phyloP scores from a whole-genome alignment of 2,888 invertebrate genomes.

The Noctua comes region DNA sequence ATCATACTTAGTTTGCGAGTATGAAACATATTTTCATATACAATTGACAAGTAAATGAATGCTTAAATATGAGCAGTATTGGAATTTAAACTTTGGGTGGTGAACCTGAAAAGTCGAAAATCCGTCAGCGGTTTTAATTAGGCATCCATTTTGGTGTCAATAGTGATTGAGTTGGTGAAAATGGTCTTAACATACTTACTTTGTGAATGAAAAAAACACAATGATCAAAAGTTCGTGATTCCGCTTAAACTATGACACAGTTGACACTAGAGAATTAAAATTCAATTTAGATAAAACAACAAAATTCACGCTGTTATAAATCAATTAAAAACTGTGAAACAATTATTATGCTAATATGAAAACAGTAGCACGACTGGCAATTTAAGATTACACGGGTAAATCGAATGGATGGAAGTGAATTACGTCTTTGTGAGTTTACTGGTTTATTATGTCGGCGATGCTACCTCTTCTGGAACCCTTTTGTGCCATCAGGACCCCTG shows the following conservation, averaged over 20 bases:
- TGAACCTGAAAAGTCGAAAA: neutral
- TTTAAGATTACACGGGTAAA: constrained; percentile 63
- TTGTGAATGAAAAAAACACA: neutral
- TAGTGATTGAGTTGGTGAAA: neutral
- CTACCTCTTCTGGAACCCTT: constrained; percentile 87
- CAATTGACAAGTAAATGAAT: neutral
- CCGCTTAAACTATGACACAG: constrained; percentile 28
- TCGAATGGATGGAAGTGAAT: constrained; percentile 77
- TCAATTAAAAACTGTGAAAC: constrained; percentile 68
- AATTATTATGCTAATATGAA: constrained; percentile 61
- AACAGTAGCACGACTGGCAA: constrained; percentile 65
- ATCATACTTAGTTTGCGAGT: constrained; percentile 10
- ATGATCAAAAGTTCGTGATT: constrained; percentile 19
- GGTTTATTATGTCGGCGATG: constrained; percentile 68
- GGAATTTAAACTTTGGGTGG: neutral
- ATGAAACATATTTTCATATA: neutral
- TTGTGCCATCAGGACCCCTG: constrained; percentile 94
- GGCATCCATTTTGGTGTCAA: neutral
- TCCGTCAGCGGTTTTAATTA: neutral
- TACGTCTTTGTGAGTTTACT: constrained; percentile 68
- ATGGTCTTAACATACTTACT: constrained; percentile 4
- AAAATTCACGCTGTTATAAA: constrained; percentile 26
- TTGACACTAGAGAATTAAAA: constrained; percentile 22
- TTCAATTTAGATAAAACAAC: constrained; percentile 37
- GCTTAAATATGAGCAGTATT: neutral